Percentiles rank a stretch among this genome's conserved stretches.
Evolutionary conservation across 2,797 vertebrate species (phyloP).

Genomic region (Semaprochilodus insignis): DNA sequence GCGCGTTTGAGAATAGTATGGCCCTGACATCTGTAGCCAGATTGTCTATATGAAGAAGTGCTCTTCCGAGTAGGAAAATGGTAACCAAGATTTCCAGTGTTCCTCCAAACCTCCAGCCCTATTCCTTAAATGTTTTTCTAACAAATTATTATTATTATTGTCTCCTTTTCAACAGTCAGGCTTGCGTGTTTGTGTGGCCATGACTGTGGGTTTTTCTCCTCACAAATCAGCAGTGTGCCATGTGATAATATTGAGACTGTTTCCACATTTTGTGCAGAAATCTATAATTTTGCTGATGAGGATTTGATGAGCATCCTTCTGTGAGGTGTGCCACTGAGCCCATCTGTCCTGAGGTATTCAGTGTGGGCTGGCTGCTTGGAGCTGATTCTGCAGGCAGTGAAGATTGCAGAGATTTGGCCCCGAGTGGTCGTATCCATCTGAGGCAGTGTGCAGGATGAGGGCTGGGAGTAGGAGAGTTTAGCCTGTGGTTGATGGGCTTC

Average conservation of each 20-base stretch:
- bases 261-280: constrained; percentile 36
- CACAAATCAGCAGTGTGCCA: constrained; percentile 28
- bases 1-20: constrained; percentile 11
- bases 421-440: constrained; percentile 52
- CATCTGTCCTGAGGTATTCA: constrained; percentile 48
- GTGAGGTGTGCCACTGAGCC: constrained; percentile 33
- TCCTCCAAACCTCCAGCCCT: background rate
- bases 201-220: constrained; percentile 14
- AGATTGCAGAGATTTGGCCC: constrained; percentile 61
- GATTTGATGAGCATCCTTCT: constrained; percentile 24
- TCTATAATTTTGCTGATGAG: constrained; percentile 40
- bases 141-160: constrained; percentile 15
- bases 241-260: constrained; percentile 29
- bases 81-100: background rate
- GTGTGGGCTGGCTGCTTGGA: constrained; percentile 60
- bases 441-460: constrained; percentile 52
- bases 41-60: background rate
- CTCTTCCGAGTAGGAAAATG: background rate
- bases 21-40: background rate
- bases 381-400: constrained; percentile 60
- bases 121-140: background rate
- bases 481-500: constrained; percentile 39
- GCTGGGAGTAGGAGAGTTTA: constrained; percentile 41
- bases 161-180: constrained; percentile 8
- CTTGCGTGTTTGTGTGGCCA: background rate